Evolutionary conservation across 2,888 invertebrate species (phyloP).

Genomic region (Acrobeloides nanus): DNA sequence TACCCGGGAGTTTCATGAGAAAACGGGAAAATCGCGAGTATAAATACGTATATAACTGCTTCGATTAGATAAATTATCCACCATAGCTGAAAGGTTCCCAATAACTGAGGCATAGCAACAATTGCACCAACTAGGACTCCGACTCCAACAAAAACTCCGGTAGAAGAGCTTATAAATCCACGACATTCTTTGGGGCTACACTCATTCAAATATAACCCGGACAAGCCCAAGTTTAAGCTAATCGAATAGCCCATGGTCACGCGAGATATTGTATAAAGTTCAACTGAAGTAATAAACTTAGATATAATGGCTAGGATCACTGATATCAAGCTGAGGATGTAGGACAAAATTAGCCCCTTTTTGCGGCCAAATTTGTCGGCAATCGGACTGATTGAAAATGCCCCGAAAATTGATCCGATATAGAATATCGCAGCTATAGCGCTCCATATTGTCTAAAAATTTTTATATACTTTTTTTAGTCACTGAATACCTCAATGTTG

Average conservation of each 20-base stretch:
- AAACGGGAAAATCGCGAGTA: constrained; percentile 15
- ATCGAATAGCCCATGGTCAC: constrained; percentile 34
- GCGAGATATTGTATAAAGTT: constrained; percentile 32
- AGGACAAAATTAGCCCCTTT: constrained; percentile 30
- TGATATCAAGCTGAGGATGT: constrained; percentile 24
- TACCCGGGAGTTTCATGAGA: constrained; percentile 37
- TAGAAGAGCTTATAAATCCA: constrained; percentile 33
- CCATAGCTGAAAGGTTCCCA: constrained; percentile 32
- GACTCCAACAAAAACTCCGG: constrained; percentile 33
- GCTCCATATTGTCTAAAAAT: too few relatives aligned
- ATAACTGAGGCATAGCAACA: constrained; percentile 35
- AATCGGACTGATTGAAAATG: too few relatives aligned
- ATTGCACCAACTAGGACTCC: constrained; percentile 33
- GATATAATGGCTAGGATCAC: constrained; percentile 27
- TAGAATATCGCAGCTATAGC: too few relatives aligned
- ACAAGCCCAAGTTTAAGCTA: constrained; percentile 26
- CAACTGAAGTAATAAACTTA: constrained; percentile 32
- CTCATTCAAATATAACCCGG: constrained; percentile 28
- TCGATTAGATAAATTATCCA: constrained; percentile 33
- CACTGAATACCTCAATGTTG: too few relatives aligned
- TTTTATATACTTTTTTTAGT: too few relatives aligned
- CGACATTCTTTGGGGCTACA: constrained; percentile 35
- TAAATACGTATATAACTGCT: constrained; percentile 18
- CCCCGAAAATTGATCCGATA: too few relatives aligned
- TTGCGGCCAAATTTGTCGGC: constrained; percentile 38